Base-by-base conservation (phyloP, 92 coral and sea anemone species). In the Actinernus sp. region DNA sequence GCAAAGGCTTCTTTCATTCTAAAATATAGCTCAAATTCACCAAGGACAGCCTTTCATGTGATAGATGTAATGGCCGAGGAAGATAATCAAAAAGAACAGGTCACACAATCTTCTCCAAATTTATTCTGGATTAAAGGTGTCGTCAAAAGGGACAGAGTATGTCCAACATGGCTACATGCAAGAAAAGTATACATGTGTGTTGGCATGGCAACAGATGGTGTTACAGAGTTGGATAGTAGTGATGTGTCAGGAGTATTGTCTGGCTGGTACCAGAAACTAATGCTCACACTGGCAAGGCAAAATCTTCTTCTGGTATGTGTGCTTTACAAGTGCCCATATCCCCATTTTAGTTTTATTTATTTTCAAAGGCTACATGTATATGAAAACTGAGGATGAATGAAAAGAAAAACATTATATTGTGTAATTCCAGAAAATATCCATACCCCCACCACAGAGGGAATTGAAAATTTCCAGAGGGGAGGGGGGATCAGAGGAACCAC, bases 91-190 rank as follows among this genome's bases (percentile, higher is more conserved):
- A 19, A 38, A n/a, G 8, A 32, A 54, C 47, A 14, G 16, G 30
- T 21, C 28, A 32, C 9, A 30, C 17, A 55, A 41, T 27, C 16
- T 3, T 19, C 31, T 28, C 87, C 57, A 14, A 63, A 65, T 34
- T 31, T 81, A 12, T 61, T 90, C 31, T 90, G 92, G 97, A 83
- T 95, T 54, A 86, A 85, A 58, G 99, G 99, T 27, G 97, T 77
- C 1, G 34, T 87, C 14, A 61, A 64, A 31, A 80, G 84, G 20
- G 58, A 55, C 1, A 55, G 55, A 26, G 63, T 95, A 11, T 87
- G 90, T 25, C 97, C 97, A 32, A 61, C 92, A 27, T 95, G 96
- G 96, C 63, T 95, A 26, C 97, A 95, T 52, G 83, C 92, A 16
- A 57, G 86, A 1, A 87, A 87, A 55, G 83, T 82, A 2, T 95